Evolutionary conservation across 2,797 vertebrate species (phyloP).

Genomic region (Sebastes trivittatus): DNA sequence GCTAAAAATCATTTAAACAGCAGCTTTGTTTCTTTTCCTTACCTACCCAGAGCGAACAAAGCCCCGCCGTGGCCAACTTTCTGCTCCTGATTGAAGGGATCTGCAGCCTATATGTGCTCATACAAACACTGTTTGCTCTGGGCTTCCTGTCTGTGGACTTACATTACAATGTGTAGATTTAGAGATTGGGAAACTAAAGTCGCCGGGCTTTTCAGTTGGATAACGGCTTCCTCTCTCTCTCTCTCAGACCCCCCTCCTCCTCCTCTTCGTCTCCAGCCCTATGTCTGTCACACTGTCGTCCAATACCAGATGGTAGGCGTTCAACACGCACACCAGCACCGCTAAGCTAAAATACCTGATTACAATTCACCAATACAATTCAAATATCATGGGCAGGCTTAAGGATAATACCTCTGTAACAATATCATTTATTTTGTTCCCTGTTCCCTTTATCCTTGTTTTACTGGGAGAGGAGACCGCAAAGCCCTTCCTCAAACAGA

Average conservation of each 20-base stretch:
- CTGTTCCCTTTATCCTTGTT: conserved; percentile 91
- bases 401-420: conserved; percentile 95
- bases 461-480: conserved; percentile 88
- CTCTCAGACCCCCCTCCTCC: conserved; percentile 45
- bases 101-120: conserved; percentile 82
- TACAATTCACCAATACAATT: conserved; percentile 95
- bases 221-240: conserved; percentile 75
- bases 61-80: conserved; percentile 29
- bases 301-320: conserved; percentile 88
- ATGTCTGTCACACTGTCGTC: conserved; percentile 81
- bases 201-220: conserved; percentile 88
- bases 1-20: conserved; percentile 33
- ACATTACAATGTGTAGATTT: conserved; percentile 98
- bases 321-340: conserved; percentile 88
- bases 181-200: conserved; percentile 92
- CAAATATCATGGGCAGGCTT: conserved; percentile 91
- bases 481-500: conserved; percentile 94
- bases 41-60: conserved; percentile 57
- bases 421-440: conserved; percentile 97
- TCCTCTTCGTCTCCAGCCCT: conserved; percentile 12
- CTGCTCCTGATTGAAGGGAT: conserved; percentile 78
- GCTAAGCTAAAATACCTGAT: conserved; percentile 99
- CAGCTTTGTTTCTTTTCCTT: conserved; percentile 8
- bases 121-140: conserved; percentile 89
- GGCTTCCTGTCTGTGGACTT: conserved; percentile 91